A percentile compares a stretch with the other conserved stretches of the same genome.
These are phyloP conservation scores for Neoarius graeffei DNA, from an alignment of 2,113 vertebrate genomes.

Conservation along the genomic window DNA sequence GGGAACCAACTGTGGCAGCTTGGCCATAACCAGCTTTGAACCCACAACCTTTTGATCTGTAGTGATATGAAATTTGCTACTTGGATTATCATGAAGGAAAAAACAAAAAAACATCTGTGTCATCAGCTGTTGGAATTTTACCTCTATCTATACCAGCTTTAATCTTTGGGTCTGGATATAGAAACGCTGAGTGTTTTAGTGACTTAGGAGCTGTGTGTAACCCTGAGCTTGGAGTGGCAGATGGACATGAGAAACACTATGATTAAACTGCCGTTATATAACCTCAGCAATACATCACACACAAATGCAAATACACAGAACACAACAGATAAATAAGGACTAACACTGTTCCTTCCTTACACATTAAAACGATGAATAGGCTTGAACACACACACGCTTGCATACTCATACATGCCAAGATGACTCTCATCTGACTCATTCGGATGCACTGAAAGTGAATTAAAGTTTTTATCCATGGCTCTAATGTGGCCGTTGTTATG, in stretches of 20 bases:
- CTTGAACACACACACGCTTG: neutral
- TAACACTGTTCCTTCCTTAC: conserved; percentile 11
- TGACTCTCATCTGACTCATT: conserved; percentile 49
- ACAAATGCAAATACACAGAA: neutral
- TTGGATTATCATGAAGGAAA: neutral
- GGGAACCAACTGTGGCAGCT: neutral
- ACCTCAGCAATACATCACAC: neutral
- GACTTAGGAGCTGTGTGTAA: neutral
- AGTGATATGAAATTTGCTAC: neutral
- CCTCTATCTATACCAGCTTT: neutral
- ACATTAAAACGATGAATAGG: conserved; percentile 45
- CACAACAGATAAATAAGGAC: conserved; percentile 10
- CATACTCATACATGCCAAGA: conserved; percentile 15
- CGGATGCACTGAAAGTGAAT: conserved; percentile 49
- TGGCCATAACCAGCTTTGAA: neutral
- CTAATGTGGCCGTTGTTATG: conserved; percentile 54
- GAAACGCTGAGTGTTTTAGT: neutral
- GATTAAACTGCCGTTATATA: neutral
- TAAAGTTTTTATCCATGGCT: conserved; percentile 38
- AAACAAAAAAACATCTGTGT: neutral
- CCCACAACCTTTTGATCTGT: neutral
- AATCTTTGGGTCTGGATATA: neutral
- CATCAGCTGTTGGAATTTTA: neutral
- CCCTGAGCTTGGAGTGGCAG: neutral
- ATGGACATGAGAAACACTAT: neutral